Base-by-base conservation (phyloP, 2,113 vertebrate species). In the Toxostoma redivivum region DNA sequence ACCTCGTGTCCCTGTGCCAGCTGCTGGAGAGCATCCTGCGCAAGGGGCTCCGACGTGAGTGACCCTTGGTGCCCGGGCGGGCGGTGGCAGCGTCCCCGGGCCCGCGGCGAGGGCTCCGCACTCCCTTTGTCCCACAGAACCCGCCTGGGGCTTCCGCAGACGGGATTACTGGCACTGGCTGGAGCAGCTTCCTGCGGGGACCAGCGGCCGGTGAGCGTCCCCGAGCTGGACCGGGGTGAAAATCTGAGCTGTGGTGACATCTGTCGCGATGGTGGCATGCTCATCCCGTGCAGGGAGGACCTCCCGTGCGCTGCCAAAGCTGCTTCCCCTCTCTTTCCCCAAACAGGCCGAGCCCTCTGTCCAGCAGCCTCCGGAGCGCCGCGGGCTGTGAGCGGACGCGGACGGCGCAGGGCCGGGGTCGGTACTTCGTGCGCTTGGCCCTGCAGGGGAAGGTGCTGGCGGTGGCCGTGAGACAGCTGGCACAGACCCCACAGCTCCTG, bases 121-220 rank as follows among this genome's bases (percentile, higher is more conserved):
- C 25, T 81, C n/a, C 42, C 5, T 54, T 70, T 45, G 47, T 67
- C 80, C 92, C n/a, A 7, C 93, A 99, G 99, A 99, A 57, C 98
- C 98, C 1, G 93, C 98, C 27, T 97, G 99, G 90, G 98, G 97
- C 35, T 97, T 99, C 94, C 96, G 97, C 20, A 97, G 97, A 65
- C 97, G 98, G 96, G 98, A 99, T 95, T 99, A 98, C 87, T 99
- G 98, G 98, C 98, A 98, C 38, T 98, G 98, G 89, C 96, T 99
- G 54, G 98, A 99, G 88, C 98, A 98, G 89, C 97, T 99, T 12
- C 96, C 97, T 18, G 82, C 94, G 2, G 98, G 90, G 18, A 97
- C 97, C n/a, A 97, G 97, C 6, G 76, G 97, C 78, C 96, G 98
- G 98, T 98, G 95, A 97, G 94, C 15, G 5, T 8, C 27, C 10